phyloP scores from a whole-genome alignment of 2,113 vertebrate genomes.

The Vidua macroura region DNA sequence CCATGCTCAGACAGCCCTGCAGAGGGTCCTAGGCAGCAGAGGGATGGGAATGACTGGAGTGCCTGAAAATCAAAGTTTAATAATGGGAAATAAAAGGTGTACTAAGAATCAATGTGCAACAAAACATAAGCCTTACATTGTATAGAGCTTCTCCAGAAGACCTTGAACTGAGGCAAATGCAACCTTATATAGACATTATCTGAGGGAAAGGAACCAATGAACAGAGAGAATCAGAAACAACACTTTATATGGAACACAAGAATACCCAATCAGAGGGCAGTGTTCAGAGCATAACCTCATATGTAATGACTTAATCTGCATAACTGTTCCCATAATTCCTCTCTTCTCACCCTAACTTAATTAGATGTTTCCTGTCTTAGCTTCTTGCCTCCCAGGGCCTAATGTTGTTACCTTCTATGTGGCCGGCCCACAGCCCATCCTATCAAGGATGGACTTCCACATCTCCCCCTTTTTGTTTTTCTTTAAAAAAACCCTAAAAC shows the following conservation, averaged over 20 bases:
- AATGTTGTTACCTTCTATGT: neutral
- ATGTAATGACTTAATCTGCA: neutral
- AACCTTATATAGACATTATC: neutral
- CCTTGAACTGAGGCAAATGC: neutral
- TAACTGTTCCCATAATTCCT: neutral
- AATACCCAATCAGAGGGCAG: neutral
- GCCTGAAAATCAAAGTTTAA: neutral
- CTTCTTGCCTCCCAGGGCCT: neutral
- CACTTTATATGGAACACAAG: neutral
- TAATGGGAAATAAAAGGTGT: neutral
- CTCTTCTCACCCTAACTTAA: neutral
- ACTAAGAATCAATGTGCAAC: neutral
- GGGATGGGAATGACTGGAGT: accelerated
- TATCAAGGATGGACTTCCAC: neutral
- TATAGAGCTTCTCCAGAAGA: neutral
- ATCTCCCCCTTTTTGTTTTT: neutral
- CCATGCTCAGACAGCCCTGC: neutral
- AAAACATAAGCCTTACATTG: neutral
- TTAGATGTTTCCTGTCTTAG: neutral
- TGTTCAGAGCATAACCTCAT: neutral
- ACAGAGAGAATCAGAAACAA: neutral
- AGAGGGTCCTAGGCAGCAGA: neutral
- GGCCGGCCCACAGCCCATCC: accelerated
- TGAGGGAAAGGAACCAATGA: neutral
- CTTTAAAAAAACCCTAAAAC: neutral